Conservation (phyloP, 2,113 vertebrate species). For the Aspidoscelis tigris region DNA sequence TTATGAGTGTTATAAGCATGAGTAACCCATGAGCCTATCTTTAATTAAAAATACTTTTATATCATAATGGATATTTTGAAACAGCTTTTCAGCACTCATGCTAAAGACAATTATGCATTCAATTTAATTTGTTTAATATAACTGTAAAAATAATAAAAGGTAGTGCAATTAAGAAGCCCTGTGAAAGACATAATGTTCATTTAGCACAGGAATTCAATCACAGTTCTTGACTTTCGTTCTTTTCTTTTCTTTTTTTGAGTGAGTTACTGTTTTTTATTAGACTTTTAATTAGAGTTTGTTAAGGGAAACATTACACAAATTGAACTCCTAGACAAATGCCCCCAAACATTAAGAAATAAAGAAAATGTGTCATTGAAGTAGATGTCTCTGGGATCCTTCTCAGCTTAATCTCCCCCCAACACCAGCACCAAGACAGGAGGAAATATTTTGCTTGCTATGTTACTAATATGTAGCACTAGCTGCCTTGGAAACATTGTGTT, state of each 20-base stretch:
- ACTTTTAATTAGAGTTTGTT: constrained; percentile 78
- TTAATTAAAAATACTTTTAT: constrained; percentile 34
- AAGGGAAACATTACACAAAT: constrained; percentile 78
- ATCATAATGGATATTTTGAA: constrained; percentile 63
- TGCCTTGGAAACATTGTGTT: background rate
- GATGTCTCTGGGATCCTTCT: constrained; percentile 51
- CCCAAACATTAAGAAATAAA: constrained; percentile 51
- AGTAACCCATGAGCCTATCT: constrained; percentile 15
- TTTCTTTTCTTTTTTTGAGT: constrained; percentile 54
- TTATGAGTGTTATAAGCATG: constrained; percentile 32
- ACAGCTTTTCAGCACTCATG: constrained; percentile 47
- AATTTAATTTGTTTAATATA: constrained; percentile 81
- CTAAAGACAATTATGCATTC: constrained; percentile 72
- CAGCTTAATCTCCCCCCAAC: constrained; percentile 25
- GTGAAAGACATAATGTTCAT: constrained; percentile 73
- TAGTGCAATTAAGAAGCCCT: constrained; percentile 74
- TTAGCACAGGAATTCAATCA: constrained; percentile 73
- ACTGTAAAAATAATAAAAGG: constrained; percentile 61
- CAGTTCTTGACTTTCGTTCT: constrained; percentile 48
- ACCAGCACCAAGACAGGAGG: constrained; percentile 48
- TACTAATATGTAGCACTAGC: background rate
- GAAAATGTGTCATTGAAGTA: constrained; percentile 63
- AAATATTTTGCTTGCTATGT: constrained; percentile 5
- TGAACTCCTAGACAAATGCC: constrained; percentile 59
- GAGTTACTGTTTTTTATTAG: constrained; percentile 78